phyloP scores from a whole-genome alignment of 2,888 invertebrate species.

The Melanargia galathea region DNA sequence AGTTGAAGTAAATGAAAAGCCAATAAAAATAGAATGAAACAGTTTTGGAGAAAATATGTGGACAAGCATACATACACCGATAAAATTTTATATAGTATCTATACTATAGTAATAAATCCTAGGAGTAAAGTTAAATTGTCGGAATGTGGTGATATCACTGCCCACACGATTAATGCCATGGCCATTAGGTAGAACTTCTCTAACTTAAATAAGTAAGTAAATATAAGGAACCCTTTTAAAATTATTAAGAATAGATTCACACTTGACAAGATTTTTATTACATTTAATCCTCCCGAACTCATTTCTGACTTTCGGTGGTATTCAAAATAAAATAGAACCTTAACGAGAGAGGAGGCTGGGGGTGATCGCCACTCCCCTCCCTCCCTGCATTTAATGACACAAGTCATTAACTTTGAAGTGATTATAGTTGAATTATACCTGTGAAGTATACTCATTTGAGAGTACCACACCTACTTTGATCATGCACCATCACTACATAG shows the following conservation, averaged over 20 bases:
- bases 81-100: too few relatives aligned
- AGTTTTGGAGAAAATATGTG: too few relatives aligned
- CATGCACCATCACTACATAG: background rate
- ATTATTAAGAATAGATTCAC: background rate
- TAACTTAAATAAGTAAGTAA: background rate
- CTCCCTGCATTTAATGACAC: constrained; percentile 22
- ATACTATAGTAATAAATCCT: too few relatives aligned
- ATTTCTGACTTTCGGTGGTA: constrained; percentile 42
- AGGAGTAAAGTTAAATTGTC: too few relatives aligned
- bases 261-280: constrained; percentile 40
- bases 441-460: constrained; percentile 18
- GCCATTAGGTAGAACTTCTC: background rate
- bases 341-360: constrained; percentile 50
- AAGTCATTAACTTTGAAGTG: constrained; percentile 27
- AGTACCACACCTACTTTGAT: constrained; percentile 13
- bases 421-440: constrained; percentile 21
- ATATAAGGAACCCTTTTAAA: constrained; percentile 4
- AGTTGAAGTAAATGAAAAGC: too few relatives aligned
- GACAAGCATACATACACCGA: too few relatives aligned
- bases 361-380: constrained; percentile 65
- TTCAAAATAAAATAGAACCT: constrained; percentile 63
- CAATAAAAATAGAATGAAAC: too few relatives aligned
- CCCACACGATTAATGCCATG: too few relatives aligned
- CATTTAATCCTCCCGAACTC: constrained; percentile 54
- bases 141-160: too few relatives aligned